A percentile compares a stretch with the other conserved stretches of the same genome.
These are phyloP conservation scores for Bryconaethiops microstoma DNA, from an alignment of 2,797 vertebrate species.

Conservation along the genomic window DNA sequence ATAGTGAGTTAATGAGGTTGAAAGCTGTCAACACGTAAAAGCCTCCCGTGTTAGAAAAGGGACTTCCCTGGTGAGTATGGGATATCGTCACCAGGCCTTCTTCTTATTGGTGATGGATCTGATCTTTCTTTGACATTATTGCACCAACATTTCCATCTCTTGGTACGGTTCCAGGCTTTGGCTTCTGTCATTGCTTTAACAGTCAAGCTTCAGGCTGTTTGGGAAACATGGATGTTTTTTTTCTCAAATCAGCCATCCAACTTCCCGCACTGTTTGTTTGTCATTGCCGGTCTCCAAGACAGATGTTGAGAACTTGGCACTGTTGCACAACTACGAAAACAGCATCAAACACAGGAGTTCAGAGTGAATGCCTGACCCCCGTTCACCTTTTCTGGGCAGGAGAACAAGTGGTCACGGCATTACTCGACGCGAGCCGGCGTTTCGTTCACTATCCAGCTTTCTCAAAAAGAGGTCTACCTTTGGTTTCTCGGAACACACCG, in stretches of 20 bases:
- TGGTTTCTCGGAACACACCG: not conserved
- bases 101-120: slow-evolving; percentile 1
- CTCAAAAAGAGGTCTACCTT: not conserved
- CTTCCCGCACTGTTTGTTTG: slow-evolving; percentile 49
- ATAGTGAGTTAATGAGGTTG: not conserved
- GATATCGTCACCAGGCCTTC: not conserved
- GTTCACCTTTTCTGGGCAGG: not conserved
- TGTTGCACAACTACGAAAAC: slow-evolving; percentile 27
- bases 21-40: slow-evolving; percentile 6
- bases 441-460: not conserved
- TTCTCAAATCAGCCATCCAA: slow-evolving; percentile 24
- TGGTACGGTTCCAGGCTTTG: slow-evolving; percentile 5
- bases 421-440: not conserved
- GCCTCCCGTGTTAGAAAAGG: not conserved
- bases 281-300: slow-evolving; percentile 29
- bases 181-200: slow-evolving; percentile 16
- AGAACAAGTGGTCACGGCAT: not conserved
- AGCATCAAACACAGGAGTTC: slow-evolving; percentile 15
- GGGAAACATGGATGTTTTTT: slow-evolving; percentile 41
- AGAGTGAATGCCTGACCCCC: slow-evolving; percentile 12
- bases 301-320: slow-evolving; percentile 34
- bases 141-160: slow-evolving; percentile 25
- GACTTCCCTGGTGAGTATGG: slow-evolving; percentile 1
- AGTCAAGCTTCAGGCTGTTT: slow-evolving; percentile 28
- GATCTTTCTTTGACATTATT: slow-evolving; percentile 1